Evolutionary conservation across 2,797 vertebrate species (phyloP).

Genomic region (Oceanodroma leucorhoa): DNA sequence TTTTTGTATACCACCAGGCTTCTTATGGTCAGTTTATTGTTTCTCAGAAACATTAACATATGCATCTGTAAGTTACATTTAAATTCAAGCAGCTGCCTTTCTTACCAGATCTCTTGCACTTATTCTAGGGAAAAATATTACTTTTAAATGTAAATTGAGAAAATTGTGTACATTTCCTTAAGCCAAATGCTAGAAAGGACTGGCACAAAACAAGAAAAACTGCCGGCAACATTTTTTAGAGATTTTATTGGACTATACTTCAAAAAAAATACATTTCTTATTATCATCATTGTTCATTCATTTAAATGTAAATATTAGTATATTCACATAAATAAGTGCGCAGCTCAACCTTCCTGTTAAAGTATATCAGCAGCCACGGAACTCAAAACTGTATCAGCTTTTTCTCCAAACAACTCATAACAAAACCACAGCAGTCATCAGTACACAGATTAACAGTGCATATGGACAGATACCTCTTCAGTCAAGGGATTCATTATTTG

Average conservation of each 20-base stretch:
- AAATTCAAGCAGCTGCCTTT: not conserved
- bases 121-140: not conserved
- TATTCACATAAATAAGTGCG: not conserved
- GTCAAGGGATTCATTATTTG: not conserved
- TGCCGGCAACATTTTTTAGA: not conserved
- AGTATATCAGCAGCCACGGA: not conserved
- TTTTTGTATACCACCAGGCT: not conserved
- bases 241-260: not conserved
- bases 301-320: not conserved
- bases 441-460: not conserved
- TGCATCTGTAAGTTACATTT: not conserved
- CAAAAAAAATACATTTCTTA: too few relatives aligned
- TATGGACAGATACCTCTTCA: not conserved
- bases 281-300: not conserved
- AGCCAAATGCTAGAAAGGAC: not conserved
- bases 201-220: not conserved
- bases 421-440: not conserved
- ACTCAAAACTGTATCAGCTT: not conserved
- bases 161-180: not conserved
- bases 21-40: not conserved
- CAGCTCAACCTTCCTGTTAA: not conserved
- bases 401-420: not conserved
- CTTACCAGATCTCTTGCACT: not conserved
- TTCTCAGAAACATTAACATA: not conserved
- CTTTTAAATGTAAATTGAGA: not conserved